Percentiles rank a stretch among this genome's conserved stretches.
Conservation (phyloP, 2,113 vertebrate genomes). For the Indicator indicator region DNA sequence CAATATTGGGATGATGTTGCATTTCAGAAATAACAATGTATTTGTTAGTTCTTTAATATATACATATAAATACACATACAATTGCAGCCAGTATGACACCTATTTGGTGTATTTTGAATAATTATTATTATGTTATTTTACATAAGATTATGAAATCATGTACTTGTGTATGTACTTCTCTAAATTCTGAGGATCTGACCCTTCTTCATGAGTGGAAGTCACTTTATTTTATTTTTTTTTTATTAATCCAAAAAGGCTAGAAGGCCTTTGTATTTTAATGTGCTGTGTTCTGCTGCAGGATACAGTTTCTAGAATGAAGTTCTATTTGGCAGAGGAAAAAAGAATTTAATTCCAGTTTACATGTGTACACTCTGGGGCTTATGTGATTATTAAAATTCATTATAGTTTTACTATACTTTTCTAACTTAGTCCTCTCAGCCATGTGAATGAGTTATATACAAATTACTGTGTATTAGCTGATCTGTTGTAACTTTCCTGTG, state of each 20-base stretch:
- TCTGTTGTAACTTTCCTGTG: background rate
- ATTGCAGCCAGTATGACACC: background rate
- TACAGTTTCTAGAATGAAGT: background rate
- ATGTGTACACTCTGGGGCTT: accelerated
- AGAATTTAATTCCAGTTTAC: background rate
- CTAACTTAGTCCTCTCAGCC: background rate
- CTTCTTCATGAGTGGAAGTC: background rate
- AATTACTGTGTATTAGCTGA: background rate
- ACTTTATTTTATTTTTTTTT: background rate
- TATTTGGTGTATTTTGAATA: background rate
- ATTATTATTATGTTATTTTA: background rate
- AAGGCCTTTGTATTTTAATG: background rate
- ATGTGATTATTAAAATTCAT: background rate
- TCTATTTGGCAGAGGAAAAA: background rate
- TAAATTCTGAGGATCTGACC: background rate
- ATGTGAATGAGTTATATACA: background rate
- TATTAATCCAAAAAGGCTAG: background rate
- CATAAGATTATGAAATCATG: background rate
- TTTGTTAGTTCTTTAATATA: conserved; percentile 43
- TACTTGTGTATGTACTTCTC: background rate
- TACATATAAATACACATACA: background rate
- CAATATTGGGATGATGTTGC: background rate
- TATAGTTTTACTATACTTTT: background rate
- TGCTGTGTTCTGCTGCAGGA: background rate
- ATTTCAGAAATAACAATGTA: conserved; percentile 20